These are phyloP conservation scores for Cataglyphis livida DNA, from an alignment of 2,888 invertebrate genomes.

Conservation along the genomic window DNA sequence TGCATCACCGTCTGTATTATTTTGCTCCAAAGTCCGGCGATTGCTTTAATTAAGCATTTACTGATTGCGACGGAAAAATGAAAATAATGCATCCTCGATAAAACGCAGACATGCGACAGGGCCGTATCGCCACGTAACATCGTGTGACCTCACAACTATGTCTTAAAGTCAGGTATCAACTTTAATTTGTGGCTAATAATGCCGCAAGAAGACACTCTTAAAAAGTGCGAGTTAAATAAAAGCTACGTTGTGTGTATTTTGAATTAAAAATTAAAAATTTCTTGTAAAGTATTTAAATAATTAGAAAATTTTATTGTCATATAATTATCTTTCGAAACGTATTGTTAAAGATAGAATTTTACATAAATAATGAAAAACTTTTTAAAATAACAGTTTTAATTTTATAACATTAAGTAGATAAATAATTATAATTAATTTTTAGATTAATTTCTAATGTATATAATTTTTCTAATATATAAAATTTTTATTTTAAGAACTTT, in stretches of 20 bases:
- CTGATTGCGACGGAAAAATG: slow-evolving; percentile 74
- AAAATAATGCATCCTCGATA: slow-evolving; percentile 71
- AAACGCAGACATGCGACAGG: slow-evolving; percentile 58
- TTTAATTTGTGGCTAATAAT: slow-evolving; percentile 34
- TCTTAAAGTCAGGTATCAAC: not conserved
- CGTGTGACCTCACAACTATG: slow-evolving; percentile 60
- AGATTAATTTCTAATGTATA: not conserved
- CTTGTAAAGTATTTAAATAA: not conserved
- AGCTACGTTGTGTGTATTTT: not conserved
- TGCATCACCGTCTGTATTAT: slow-evolving; percentile 50
- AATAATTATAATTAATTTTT: not conserved
- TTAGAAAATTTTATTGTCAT: not conserved
- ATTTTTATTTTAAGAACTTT: not conserved
- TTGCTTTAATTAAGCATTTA: slow-evolving; percentile 77
- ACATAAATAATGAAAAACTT: not conserved
- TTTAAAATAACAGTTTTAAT: not conserved
- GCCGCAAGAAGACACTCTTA: not conserved
- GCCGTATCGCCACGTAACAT: slow-evolving; percentile 60
- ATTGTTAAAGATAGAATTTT: not conserved
- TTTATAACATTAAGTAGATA: not conserved
- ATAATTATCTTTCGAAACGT: not conserved
- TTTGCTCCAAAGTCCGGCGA: slow-evolving; percentile 76
- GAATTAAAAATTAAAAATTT: not conserved
- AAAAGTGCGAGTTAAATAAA: not conserved
- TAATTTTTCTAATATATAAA: no score